Evolutionary conservation across 2,888 invertebrate species (phyloP).

Genomic region (Minunthozetes semirufus): DNA sequence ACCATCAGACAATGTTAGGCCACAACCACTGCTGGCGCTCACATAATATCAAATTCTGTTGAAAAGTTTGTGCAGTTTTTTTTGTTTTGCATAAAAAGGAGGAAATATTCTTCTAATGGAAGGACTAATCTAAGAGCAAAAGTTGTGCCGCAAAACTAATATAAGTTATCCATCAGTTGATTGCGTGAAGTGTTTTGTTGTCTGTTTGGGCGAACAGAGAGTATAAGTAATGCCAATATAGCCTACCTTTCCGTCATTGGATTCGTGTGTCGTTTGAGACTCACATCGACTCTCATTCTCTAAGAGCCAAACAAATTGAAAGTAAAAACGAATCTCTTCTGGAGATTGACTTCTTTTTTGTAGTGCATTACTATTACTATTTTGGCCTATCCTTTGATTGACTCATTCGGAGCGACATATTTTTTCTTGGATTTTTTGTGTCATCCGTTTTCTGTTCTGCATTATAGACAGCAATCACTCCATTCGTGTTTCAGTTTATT

Average conservation of each 20-base stretch:
- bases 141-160: not conserved
- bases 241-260: not conserved
- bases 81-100: not conserved
- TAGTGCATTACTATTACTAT: not conserved
- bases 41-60: not conserved
- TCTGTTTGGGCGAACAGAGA: not conserved
- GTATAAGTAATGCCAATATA: not conserved
- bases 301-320: not conserved
- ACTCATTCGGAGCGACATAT: not conserved
- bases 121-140: not conserved
- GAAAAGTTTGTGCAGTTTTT: not conserved
- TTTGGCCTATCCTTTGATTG: not conserved
- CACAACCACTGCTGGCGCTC: not conserved
- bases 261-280: not conserved
- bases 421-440: not conserved
- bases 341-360: not conserved
- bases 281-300: not conserved
- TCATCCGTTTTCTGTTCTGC: too few species aligned
- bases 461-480: not conserved
- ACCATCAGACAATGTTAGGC: not conserved
- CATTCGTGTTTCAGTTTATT: not conserved
- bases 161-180: conserved; percentile 1
- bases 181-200: conserved; percentile 16
- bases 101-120: not conserved
- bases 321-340: conserved; percentile 4